Evolutionary conservation across 1,140 invertebrate genomes (phyloP).

Genomic region (Yoshiicerus persimilis): DNA sequence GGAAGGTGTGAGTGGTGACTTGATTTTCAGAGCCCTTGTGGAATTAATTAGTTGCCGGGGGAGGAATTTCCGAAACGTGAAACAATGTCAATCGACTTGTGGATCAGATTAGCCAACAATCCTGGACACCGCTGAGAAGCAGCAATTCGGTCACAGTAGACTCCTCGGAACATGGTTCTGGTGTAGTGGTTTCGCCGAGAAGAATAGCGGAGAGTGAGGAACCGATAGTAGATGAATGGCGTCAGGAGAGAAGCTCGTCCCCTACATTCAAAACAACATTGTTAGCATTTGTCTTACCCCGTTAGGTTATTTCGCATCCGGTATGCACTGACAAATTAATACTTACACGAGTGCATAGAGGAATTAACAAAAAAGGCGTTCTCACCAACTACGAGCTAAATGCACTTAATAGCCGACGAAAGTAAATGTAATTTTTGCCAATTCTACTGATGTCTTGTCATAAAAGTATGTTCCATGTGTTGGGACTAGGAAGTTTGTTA

Average conservation of each 20-base stretch:
- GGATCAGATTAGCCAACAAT: constrained; percentile 60
- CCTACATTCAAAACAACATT: constrained; percentile 61
- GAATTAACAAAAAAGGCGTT: too few relatives aligned
- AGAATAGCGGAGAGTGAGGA: constrained; percentile 81
- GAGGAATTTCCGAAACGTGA: constrained; percentile 74
- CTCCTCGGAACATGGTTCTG: constrained; percentile 78
- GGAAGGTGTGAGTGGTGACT: not conserved
- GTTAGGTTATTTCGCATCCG: too few relatives aligned
- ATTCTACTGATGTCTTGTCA: too few relatives aligned
- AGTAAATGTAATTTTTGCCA: too few relatives aligned
- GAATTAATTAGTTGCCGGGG: constrained; percentile 65
- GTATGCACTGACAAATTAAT: too few relatives aligned
- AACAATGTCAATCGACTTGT: constrained; percentile 61
- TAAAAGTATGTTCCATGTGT: too few relatives aligned
- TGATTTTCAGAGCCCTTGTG: not conserved
- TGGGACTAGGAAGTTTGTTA: too few relatives aligned
- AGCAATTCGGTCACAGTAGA: constrained; percentile 63
- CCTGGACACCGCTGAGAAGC: constrained; percentile 64
- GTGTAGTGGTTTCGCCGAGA: constrained; percentile 94
- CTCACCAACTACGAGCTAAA: too few relatives aligned
- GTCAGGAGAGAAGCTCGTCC: constrained; percentile 81
- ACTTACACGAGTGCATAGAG: constrained; percentile 85
- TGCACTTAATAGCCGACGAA: too few relatives aligned
- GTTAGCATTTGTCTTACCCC: too few relatives aligned
- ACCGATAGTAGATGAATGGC: constrained; percentile 93